Conservation (phyloP, 2,797 vertebrate genomes). For the Avahi laniger region DNA sequence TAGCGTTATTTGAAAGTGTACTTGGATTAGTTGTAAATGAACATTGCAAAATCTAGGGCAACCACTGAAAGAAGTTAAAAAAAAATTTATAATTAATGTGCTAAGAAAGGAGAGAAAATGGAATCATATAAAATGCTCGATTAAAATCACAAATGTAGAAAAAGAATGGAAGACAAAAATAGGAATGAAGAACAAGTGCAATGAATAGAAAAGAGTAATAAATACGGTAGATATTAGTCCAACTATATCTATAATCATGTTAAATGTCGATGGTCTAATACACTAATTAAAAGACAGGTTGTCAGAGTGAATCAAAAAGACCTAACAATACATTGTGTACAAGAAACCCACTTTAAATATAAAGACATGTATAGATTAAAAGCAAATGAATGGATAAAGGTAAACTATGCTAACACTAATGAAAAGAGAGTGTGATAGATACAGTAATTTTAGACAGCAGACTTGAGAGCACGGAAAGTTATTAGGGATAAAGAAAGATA, state of each 20-base stretch:
- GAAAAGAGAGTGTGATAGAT: neutral
- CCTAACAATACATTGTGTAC: neutral
- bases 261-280: neutral
- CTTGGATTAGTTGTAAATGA: neutral
- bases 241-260: neutral
- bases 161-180: neutral
- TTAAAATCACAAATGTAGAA: neutral
- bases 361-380: neutral
- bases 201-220: neutral
- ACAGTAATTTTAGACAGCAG: neutral
- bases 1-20: neutral
- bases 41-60: neutral
- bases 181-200: neutral
- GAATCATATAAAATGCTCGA: neutral
- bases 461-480: neutral
- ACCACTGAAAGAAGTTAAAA: neutral
- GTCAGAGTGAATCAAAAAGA: neutral
- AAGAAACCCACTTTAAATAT: neutral
- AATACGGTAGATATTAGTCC: neutral
- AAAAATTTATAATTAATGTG: neutral
- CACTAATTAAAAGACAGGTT: neutral
- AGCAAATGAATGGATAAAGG: neutral
- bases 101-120: neutral
- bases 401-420: neutral
- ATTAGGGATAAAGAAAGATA: neutral